Conservation (phyloP, 2,113 vertebrate species). For the Proterorhinus semilunaris region DNA sequence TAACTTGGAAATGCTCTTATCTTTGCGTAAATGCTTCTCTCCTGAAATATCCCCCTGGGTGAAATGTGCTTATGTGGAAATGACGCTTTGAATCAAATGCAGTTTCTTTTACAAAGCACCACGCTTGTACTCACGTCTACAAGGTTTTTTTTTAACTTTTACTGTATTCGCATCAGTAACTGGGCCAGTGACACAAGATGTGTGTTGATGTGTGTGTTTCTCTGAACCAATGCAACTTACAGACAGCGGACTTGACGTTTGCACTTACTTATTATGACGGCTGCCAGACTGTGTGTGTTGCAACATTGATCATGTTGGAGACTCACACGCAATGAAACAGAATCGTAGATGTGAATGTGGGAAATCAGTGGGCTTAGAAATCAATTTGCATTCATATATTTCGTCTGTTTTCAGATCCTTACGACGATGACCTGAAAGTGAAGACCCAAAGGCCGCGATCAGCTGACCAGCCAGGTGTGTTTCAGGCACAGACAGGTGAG, state of each 20-base stretch:
- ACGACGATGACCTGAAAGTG: constrained; percentile 94
- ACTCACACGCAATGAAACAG: background rate
- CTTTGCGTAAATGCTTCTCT: constrained; percentile 13
- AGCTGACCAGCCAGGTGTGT: constrained; percentile 93
- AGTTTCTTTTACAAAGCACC: constrained; percentile 36
- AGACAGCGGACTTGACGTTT: constrained; percentile 21
- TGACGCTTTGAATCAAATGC: constrained; percentile 51
- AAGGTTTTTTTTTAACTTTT: constrained; percentile 14
- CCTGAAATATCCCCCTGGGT: constrained; percentile 29
- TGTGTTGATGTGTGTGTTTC: background rate
- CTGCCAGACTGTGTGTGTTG: constrained; percentile 34
- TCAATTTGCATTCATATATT: background rate
- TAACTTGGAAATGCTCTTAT: constrained; percentile 3
- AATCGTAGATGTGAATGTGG: constrained; percentile 11
- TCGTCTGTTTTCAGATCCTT: constrained; percentile 78
- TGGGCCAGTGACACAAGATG: background rate
- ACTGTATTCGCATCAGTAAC: constrained; percentile 2
- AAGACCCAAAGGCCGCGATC: constrained; percentile 96
- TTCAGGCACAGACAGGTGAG: constrained; percentile 98
- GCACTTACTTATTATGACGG: constrained; percentile 1
- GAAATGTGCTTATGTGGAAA: constrained; percentile 38
- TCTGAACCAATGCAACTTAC: background rate
- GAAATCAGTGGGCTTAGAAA: constrained; percentile 4
- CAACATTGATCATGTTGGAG: constrained; percentile 38
- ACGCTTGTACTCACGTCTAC: constrained; percentile 15